Evolutionary conservation across 2,113 vertebrate species (phyloP).

Genomic region (Gila orcuttii): DNA sequence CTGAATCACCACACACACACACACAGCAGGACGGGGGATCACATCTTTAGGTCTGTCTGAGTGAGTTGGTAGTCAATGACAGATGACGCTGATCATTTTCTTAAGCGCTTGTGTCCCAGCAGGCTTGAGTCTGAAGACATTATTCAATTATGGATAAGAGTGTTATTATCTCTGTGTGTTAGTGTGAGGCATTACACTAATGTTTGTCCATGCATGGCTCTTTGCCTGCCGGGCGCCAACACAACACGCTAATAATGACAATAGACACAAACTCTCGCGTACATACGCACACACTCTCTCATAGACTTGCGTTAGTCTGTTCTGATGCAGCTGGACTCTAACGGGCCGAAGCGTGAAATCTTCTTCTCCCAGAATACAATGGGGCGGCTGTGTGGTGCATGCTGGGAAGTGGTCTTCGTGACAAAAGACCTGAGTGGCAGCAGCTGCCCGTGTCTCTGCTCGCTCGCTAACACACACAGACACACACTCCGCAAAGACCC

Average conservation of each 20-base stretch:
- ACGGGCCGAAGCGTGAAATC: constrained; percentile 59
- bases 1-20: constrained; percentile 23
- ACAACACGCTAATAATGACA: constrained; percentile 49
- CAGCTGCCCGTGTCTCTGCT: constrained; percentile 55
- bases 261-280: constrained; percentile 32
- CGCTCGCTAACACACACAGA: constrained; percentile 17
- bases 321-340: constrained; percentile 55
- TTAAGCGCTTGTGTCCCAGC: constrained; percentile 56
- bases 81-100: constrained; percentile 60
- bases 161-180: constrained; percentile 55
- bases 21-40: constrained; percentile 50
- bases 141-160: constrained; percentile 58
- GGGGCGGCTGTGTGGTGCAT: constrained; percentile 55
- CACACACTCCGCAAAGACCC: constrained; percentile 27
- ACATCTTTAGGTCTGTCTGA: constrained; percentile 50
- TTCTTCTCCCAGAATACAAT: constrained; percentile 55
- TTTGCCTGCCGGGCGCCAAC: constrained; percentile 39
- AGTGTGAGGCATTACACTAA: constrained; percentile 58
- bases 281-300: constrained; percentile 43
- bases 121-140: constrained; percentile 54
- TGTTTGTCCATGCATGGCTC: constrained; percentile 57
- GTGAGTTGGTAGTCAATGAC: constrained; percentile 58
- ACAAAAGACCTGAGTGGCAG: constrained; percentile 55
- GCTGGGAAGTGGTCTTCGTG: constrained; percentile 57
- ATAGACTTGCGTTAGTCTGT: constrained; percentile 38